Base-by-base conservation (phyloP, 92 coral and sea anemone species). In the Plumapathes pennacea region DNA sequence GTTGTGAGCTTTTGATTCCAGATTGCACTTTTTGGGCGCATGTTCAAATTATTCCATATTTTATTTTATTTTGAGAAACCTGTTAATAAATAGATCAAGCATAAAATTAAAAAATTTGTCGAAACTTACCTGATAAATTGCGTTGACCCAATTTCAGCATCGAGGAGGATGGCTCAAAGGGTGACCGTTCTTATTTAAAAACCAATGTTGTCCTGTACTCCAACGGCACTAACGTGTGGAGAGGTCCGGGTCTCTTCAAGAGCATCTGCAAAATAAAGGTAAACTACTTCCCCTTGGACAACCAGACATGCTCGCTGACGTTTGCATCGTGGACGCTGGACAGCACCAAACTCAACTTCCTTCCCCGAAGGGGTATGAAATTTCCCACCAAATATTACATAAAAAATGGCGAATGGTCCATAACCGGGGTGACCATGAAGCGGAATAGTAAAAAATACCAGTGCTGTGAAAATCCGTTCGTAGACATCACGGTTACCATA, bases 301-400 rank as follows among this genome's bases (percentile, higher is more conserved):
- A 49, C 41, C 97, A 90, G 47, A 27, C 17, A n/a, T 90, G 97
- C 46, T 22, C 27, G 10, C 85, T 90, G 17, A 90, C 82, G 44
- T 82, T 90, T 22, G 97, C 90, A 24, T 90, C 97, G 4, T 90
- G 90, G 90, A 59, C 73, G 13, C 74, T 75, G 58, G 84, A 71
- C 50, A 52, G 43, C 23, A 63, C 38, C 20, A 76, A 40, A 24
- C 30, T 91, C 7, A 76, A 84, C 59, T 18, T 91, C 11, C 43
- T 28, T 1, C 89, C 97, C 8, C 27, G 28, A 15, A 63, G 51
- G 67, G 47, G 55, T 20, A 42, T 55, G 1, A 56, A 14, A 17
- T 90, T 88, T 60, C 83, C 90, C 12, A 61, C 85, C 15, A 7
- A 19, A 2, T 34, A 75, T 42, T 88, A 54, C 62, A 79, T 72